Base-by-base conservation (phyloP, 2,888 invertebrate species). In the Drosophila maculinotata region DNA sequence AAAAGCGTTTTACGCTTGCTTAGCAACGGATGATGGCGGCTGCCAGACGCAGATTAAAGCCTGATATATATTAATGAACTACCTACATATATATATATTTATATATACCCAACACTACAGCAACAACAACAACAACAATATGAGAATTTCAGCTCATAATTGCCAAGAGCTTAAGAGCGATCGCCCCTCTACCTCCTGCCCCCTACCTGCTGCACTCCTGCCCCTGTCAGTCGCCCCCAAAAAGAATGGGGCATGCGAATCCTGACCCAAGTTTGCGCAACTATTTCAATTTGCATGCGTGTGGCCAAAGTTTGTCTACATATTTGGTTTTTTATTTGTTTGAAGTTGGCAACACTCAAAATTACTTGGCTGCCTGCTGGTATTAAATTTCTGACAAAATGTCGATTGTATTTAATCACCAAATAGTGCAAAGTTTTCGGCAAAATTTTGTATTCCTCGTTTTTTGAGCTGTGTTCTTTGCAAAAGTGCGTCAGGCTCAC, bases 41-140 rank as follows among this genome's bases (percentile, higher is more conserved):
- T 62, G 69, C 54, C 58, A 51, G 63, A 15, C 59, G 65, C 47
- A 79, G 85, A 81, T 85, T 84, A 75, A 53, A 47, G 63, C 49
- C 68, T 70, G 64, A 74, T 70, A 71, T 70, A 71, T 82, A 81
- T 79, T 85, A 81, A 85, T 80, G 72, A 75, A 81, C 71, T 68
- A 45, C 15, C 15, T 14, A 31, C n/a, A 42, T 26, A 33, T n/a
- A 15, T 0, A 23, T 6, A 31, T 17, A 30, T n/a, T 23, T 5
- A n/a, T 30, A 14, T 10, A 9, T 33, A 7, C 4, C 3, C 12
- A 28, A 8, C n/a, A 17, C 5, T n/a, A 12, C 23, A 33, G 14
- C 17, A 17, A 20, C 20, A 23, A 39, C 39, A 9, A 26, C 49
- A 28, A 20, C 5, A 17, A 20, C n/a, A 35, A 7, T 12, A 15